Conservation (phyloP, 2,797 vertebrate species). For the Peromyscus eremicus region DNA sequence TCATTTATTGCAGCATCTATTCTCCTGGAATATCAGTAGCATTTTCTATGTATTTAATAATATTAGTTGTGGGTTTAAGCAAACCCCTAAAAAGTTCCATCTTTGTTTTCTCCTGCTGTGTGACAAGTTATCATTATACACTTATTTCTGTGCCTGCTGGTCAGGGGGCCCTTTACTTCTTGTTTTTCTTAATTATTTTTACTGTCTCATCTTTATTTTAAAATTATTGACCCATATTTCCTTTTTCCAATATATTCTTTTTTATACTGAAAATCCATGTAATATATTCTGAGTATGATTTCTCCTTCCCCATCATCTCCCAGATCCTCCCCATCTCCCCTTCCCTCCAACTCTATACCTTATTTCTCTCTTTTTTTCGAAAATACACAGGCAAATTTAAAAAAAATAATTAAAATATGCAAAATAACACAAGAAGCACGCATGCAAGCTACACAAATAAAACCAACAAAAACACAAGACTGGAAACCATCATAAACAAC, state of each 20-base stretch:
- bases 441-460: no score
- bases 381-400: not conserved
- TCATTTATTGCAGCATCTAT: not conserved
- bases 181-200: not conserved
- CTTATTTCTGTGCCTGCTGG: not conserved
- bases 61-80: slow-evolving; percentile 23
- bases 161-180: no score
- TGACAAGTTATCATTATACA: not conserved
- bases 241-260: not conserved
- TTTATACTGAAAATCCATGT: not conserved
- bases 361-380: not conserved
- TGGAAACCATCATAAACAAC: not conserved
- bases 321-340: not conserved
- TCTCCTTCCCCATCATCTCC: not conserved
- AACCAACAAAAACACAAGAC: not conserved
- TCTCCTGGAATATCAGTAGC: not conserved
- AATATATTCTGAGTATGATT: not conserved
- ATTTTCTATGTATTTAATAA: not conserved
- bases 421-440: not conserved
- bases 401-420: not conserved
- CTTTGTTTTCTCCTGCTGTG: not conserved
- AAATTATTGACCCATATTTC: not conserved
- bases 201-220: not conserved
- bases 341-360: not conserved
- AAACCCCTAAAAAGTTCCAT: not conserved